Base-by-base conservation (phyloP, 1,140 invertebrate genomes). In the Ceratina calcarata region DNA sequence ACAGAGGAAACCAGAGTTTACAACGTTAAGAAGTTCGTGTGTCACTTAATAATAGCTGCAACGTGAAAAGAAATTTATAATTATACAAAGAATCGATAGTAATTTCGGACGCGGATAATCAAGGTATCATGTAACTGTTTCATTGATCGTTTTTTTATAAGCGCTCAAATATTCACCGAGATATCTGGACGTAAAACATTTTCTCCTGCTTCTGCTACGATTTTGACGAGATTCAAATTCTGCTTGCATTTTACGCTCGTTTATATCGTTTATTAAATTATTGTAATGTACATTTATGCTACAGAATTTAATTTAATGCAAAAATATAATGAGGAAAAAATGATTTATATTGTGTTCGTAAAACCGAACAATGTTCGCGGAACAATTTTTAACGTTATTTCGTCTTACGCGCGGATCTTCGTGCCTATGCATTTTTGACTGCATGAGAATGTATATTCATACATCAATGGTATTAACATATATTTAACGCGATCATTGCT, bases 251-350 rank as follows among this genome's bases (percentile, higher is more conserved):
- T 77, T 62, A 7, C 61, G 66, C 73, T n/a, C 15, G 13, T 72
- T 73, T 71, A 55, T 61, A 16, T 12, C n/a, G n/a, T n/a, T n/a
- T n/a, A n/a, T n/a, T n/a, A n/a, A n/a, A n/a, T n/a, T n/a, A n/a
- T n/a, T n/a, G n/a, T n/a, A n/a, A n/a, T n/a, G n/a, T n/a, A n/a
- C n/a, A n/a, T n/a, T n/a, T n/a, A n/a, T n/a, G n/a, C 13, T 64
- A 67, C 45, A 45, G 70, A 49, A 70, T 80, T 75, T 70, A 76
- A 82, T 83, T 79, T 10, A 20, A 82, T 58, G 24, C 49, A 60
- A 15, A 76, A 10, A 32, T 4, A 62, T 3, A 53, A 45, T 6
- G 10, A 45, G 37, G 16, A 22, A 55, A 60, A 55, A 60, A 27
- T 37, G 2, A 32, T 32, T 62, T 62, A 78, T 15, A 69, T 45